phyloP scores from a whole-genome alignment of 2,113 vertebrate genomes.

The Clarias batrachus region DNA sequence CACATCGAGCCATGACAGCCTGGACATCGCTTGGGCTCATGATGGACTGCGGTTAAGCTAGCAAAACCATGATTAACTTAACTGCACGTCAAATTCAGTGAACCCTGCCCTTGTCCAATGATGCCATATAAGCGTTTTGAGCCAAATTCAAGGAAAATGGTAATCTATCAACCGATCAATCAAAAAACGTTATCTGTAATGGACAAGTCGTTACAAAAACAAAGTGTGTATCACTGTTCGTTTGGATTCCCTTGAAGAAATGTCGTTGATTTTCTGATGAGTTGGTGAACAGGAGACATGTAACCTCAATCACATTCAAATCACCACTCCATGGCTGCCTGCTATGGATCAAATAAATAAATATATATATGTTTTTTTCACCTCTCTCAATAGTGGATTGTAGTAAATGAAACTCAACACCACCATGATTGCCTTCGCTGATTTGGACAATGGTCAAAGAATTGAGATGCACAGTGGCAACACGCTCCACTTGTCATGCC shows the following conservation, averaged over 20 bases:
- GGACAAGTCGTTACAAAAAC: not conserved
- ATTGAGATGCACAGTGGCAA: constrained; percentile 32
- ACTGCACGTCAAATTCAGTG: not conserved
- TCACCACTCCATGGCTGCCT: not conserved
- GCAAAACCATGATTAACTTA: not conserved
- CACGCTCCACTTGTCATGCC: constrained; percentile 41
- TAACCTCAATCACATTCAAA: not conserved
- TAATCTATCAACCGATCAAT: not conserved
- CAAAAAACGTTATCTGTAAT: not conserved
- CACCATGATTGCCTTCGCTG: not conserved
- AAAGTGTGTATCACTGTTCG: no score
- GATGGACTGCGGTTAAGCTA: not conserved
- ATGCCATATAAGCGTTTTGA: not conserved
- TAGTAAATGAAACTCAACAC: not conserved
- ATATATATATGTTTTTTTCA: not conserved
- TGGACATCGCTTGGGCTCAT: not conserved
- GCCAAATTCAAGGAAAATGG: not conserved
- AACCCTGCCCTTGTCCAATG: not conserved
- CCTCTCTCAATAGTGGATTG: not conserved
- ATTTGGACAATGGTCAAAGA: constrained; percentile 16
- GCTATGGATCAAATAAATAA: not conserved
- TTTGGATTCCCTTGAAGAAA: no score
- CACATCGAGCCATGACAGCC: not conserved
- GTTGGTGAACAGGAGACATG: not conserved
- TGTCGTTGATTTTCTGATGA: not conserved